Evolutionary conservation across 2,797 vertebrate species (phyloP).

Genomic region (Hapalemur alaotrensis): DNA sequence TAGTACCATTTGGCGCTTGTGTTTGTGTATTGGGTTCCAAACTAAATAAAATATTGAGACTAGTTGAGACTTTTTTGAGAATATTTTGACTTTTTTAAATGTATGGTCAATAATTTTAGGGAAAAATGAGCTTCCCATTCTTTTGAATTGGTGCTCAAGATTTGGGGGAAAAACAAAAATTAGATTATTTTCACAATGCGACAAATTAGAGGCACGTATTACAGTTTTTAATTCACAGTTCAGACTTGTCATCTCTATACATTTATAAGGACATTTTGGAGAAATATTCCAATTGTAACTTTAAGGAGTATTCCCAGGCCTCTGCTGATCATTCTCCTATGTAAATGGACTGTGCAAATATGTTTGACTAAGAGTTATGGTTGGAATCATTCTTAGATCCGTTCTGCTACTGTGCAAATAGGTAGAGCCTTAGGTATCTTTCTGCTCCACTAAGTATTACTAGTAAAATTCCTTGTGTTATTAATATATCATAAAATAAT

Average conservation of each 20-base stretch:
- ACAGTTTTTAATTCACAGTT: not conserved
- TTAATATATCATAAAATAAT: constrained; percentile 73
- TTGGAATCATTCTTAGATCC: not conserved
- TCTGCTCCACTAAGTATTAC: constrained; percentile 25
- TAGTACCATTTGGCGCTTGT: not conserved
- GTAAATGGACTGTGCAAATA: constrained; percentile 55
- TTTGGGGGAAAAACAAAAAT: not conserved
- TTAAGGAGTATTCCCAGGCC: not conserved
- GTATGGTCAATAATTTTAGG: not conserved
- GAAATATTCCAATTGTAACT: not conserved
- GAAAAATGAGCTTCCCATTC: not conserved
- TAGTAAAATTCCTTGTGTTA: constrained; percentile 52
- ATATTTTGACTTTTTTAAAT: not conserved
- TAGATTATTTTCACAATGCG: not conserved
- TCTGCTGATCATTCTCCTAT: not conserved
- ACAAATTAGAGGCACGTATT: not conserved
- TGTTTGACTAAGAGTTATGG: constrained; percentile 58
- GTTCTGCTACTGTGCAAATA: constrained; percentile 54
- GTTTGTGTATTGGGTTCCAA: not conserved
- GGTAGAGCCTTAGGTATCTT: constrained; percentile 14
- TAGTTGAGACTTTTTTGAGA: not conserved
- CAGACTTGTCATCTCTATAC: not conserved
- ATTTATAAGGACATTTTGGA: not conserved
- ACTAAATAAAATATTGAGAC: not conserved
- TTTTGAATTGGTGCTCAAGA: not conserved